Evolutionary conservation across 2,888 invertebrate genomes (phyloP).

Genomic region (Ligdia adustata): DNA sequence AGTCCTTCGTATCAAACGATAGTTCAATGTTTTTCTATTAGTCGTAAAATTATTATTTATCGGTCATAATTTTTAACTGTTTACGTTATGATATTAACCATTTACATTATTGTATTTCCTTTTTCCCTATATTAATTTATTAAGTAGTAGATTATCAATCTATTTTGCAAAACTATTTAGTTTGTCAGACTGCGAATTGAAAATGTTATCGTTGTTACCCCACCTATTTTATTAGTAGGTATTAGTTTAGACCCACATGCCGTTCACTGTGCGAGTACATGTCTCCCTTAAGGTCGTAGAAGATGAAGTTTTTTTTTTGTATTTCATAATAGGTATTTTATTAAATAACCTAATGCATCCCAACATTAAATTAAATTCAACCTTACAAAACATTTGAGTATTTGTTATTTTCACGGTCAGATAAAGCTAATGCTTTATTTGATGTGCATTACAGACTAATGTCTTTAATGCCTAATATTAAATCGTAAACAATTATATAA

Average conservation of each 20-base stretch:
- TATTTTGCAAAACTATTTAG: no score
- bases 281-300: no score
- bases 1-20: not conserved
- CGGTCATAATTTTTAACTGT: not conserved
- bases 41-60: not conserved
- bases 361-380: constrained; percentile 15
- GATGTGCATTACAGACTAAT: no score
- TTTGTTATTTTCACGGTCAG: constrained; percentile 15
- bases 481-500: constrained; percentile 7
- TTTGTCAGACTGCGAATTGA: no score
- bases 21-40: not conserved
- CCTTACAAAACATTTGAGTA: constrained; percentile 10
- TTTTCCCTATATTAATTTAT: no score
- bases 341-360: no score
- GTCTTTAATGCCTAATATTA: constrained; percentile 2
- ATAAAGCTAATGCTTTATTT: no score
- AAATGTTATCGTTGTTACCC: no score
- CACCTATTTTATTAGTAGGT: no score
- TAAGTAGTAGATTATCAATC: no score
- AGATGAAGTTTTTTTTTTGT: not conserved
- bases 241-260: no score
- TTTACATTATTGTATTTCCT: not conserved
- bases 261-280: no score
- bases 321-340: constrained; percentile 1
- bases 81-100: not conserved